phyloP scores from a whole-genome alignment of 2,888 invertebrate species.

The Aphrophora alni region DNA sequence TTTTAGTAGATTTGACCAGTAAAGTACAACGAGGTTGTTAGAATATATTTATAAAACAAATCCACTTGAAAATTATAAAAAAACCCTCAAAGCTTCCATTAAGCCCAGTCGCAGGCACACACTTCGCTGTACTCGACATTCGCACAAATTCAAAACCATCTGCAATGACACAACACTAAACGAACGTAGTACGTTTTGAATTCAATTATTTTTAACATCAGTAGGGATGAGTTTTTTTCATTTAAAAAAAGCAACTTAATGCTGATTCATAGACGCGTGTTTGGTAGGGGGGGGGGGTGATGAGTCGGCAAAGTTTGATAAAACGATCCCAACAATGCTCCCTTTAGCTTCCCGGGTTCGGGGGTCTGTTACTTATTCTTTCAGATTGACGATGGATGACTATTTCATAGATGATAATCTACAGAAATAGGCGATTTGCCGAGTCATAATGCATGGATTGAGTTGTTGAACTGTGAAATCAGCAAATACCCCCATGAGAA shows the following conservation, averaged over 20 bases:
- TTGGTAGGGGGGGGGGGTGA: background rate
- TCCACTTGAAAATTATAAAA: too few species aligned
- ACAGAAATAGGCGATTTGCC: too few species aligned
- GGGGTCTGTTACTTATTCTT: background rate
- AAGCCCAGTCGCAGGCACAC: too few species aligned
- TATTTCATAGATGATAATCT: too few species aligned
- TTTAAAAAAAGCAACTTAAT: slow-evolving; percentile 14
- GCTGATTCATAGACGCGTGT: slow-evolving; percentile 36
- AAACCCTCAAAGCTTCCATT: too few species aligned
- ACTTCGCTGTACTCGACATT: too few species aligned
- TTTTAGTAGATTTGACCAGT: too few species aligned
- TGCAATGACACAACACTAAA: background rate
- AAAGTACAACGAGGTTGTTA: too few species aligned
- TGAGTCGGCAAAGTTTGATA: background rate
- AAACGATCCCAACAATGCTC: background rate
- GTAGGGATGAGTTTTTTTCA: background rate
- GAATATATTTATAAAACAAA: too few species aligned
- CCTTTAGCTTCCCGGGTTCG: background rate
- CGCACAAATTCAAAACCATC: background rate
- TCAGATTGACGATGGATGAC: background rate
- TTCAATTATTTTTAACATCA: background rate
- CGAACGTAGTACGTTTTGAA: background rate
- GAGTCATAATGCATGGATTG: too few species aligned
- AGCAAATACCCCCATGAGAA: too few species aligned
- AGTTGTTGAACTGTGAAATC: too few species aligned